Evolutionary conservation across 2,113 vertebrate genomes (phyloP).

Genomic region (Coracopsis vasa): DNA sequence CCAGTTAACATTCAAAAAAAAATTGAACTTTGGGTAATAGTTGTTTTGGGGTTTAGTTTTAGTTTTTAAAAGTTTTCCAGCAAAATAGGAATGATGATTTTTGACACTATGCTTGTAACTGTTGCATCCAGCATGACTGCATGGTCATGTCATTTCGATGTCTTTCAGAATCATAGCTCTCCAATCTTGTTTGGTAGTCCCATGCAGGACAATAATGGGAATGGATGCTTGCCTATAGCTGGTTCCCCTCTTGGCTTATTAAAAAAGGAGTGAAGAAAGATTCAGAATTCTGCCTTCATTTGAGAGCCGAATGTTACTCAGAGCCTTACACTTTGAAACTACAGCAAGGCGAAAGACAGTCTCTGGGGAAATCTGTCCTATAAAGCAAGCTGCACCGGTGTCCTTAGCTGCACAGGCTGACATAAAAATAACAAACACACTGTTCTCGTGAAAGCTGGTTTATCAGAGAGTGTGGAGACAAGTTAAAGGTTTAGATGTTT

Average conservation of each 20-base stretch:
- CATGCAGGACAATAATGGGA: neutral
- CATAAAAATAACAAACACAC: neutral
- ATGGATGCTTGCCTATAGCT: neutral
- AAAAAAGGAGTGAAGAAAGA: neutral
- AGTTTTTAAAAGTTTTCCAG: neutral
- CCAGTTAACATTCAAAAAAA: neutral
- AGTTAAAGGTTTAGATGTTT: neutral
- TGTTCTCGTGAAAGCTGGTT: neutral
- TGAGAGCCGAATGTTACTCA: neutral
- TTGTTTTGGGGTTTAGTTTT: neutral
- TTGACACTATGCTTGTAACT: neutral
- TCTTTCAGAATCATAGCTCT: neutral
- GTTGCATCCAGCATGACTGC: neutral
- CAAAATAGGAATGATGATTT: neutral
- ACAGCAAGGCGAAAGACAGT: neutral
- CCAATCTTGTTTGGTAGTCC: neutral
- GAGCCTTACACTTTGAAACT: neutral
- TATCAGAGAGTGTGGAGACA: neutral
- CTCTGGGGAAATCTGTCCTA: neutral
- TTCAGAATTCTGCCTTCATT: neutral
- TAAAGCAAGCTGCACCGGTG: accelerated
- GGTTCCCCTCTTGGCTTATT: neutral
- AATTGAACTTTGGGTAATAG: neutral
- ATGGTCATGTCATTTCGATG: neutral
- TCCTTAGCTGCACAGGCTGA: neutral